phyloP scores from a whole-genome alignment of 2,797 vertebrate species.

The Tarsius wallacei region DNA sequence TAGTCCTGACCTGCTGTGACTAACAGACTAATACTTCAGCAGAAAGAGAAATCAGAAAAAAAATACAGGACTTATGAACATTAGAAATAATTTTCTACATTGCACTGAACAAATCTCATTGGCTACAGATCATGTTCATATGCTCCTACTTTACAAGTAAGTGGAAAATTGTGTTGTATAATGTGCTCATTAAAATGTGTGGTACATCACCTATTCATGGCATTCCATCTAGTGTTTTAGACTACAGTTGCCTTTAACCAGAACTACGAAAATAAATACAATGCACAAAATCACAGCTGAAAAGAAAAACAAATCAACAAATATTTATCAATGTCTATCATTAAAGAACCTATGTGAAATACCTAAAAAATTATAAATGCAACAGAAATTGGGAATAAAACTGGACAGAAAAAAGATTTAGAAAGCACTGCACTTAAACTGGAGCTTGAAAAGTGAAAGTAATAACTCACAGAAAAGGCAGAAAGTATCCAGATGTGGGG shows the following conservation, averaged over 20 bases:
- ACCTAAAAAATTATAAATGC: constrained; percentile 28
- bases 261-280: constrained; percentile 14
- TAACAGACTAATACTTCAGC: not conserved
- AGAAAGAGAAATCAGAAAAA: not conserved
- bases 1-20: constrained; percentile 41
- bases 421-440: not conserved
- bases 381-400: not conserved
- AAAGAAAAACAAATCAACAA: not conserved
- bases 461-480: constrained; percentile 3
- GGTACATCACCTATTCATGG: not conserved
- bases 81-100: constrained; percentile 71
- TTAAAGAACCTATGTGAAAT: not conserved
- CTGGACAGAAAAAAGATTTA: not conserved
- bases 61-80: constrained; percentile 80
- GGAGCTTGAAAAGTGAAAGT: constrained; percentile 35
- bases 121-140: not conserved
- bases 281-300: not conserved
- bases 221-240: not conserved
- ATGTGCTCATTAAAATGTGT: not conserved
- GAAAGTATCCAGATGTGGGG: not conserved
- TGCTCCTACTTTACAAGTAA: not conserved
- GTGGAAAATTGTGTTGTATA: not conserved
- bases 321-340: constrained; percentile 38
- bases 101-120: constrained; percentile 16
- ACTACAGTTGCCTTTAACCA: not conserved